Evolutionary conservation across 2,113 vertebrate genomes (phyloP).

Genomic region (Struthio camelus): DNA sequence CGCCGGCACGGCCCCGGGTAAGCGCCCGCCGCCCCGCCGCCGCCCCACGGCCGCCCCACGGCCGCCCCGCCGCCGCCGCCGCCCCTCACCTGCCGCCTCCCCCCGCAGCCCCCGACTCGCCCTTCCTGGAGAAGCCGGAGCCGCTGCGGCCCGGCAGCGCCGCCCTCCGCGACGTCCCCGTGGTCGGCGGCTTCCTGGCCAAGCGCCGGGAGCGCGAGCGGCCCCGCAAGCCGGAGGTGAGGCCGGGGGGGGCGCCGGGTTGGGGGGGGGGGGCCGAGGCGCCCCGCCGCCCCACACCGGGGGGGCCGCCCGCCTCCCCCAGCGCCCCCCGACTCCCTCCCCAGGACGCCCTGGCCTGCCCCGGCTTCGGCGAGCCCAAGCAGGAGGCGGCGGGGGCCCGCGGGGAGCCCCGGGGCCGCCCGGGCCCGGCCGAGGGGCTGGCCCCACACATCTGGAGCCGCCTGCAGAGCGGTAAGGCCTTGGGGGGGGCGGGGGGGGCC

Average conservation of each 20-base stretch:
- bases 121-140: constrained; percentile 56
- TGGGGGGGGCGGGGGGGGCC: background rate
- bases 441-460: constrained; percentile 67
- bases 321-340: background rate
- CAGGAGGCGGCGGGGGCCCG: constrained; percentile 19
- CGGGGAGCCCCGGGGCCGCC: constrained; percentile 36
- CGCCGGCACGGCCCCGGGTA: too few relatives aligned
- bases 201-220: constrained; percentile 47
- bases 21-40: too few relatives aligned
- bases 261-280: too few relatives aligned
- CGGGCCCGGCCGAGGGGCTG: constrained; percentile 29
- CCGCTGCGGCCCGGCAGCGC: constrained; percentile 21
- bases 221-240: constrained; percentile 43
- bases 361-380: constrained; percentile 49
- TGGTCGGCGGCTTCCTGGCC: constrained; percentile 37
- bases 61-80: background rate
- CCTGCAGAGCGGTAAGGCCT: constrained; percentile 55
- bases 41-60: too few relatives aligned
- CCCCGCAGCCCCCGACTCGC: constrained; percentile 31
- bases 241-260: background rate
- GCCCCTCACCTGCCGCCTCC: background rate
- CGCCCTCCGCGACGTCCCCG: constrained; percentile 17
- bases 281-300: too few relatives aligned
- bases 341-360: constrained; percentile 47
- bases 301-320: too few relatives aligned